Evolutionary conservation across 2,797 vertebrate species (phyloP).

Genomic region (Enteromius radiatus): DNA sequence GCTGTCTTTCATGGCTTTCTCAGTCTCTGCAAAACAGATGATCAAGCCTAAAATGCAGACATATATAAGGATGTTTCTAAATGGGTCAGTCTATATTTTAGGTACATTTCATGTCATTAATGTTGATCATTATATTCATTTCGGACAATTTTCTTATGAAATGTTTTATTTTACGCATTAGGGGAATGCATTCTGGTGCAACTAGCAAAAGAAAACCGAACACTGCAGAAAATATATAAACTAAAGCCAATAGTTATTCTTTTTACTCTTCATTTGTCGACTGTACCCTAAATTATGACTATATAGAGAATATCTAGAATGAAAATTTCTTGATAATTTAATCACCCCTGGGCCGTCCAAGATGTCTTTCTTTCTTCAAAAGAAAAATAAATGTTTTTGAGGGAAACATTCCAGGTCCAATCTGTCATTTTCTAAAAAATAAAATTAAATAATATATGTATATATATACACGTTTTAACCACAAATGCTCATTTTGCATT

Average conservation of each 20-base stretch:
- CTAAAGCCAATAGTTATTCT: neutral
- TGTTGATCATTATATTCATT: neutral
- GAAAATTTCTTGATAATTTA: too few relatives aligned
- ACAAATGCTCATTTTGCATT: too few relatives aligned
- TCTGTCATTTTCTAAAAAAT: too few relatives aligned
- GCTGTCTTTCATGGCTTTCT: neutral
- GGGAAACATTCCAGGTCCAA: too few relatives aligned
- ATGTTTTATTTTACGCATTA: neutral
- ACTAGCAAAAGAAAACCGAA: neutral
- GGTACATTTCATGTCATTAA: neutral
- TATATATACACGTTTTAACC: too few relatives aligned
- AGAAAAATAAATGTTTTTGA: too few relatives aligned
- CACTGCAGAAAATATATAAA: neutral
- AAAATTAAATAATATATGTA: too few relatives aligned
- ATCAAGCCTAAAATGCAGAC: neutral
- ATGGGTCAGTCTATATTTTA: neutral
- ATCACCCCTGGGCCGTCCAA: too few relatives aligned
- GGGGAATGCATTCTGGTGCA: too few relatives aligned
- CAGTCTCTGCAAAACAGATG: neutral
- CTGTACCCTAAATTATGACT: too few relatives aligned
- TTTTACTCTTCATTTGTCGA: neutral
- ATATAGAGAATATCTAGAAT: too few relatives aligned
- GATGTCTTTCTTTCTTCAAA: too few relatives aligned
- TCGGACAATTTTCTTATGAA: neutral
- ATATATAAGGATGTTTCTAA: neutral